A percentile compares a stretch with the other conserved stretches of the same genome.
phyloP scores from a whole-genome alignment of 2,113 vertebrate species.

The Pseudopipra pipra region DNA sequence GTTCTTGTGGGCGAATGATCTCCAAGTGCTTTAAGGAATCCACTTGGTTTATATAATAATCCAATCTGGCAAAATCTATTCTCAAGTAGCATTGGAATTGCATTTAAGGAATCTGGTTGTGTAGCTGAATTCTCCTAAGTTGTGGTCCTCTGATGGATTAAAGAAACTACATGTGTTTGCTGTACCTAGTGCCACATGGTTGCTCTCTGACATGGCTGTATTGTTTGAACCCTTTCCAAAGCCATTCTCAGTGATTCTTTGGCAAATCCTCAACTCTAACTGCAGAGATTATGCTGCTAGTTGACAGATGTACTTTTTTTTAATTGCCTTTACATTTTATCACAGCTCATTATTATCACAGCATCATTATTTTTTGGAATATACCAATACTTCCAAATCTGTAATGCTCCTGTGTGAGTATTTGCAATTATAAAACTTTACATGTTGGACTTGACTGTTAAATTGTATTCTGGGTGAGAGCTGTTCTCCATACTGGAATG shows the following conservation, averaged over 20 bases:
- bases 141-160: background rate
- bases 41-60: background rate
- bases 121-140: background rate
- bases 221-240: background rate
- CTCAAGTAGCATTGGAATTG: background rate
- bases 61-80: background rate
- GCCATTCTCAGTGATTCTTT: background rate
- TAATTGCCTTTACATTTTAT: background rate
- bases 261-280: background rate
- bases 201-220: background rate
- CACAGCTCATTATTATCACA: background rate
- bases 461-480: background rate
- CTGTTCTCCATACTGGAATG: background rate
- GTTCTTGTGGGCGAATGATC: background rate
- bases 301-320: background rate
- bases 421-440: background rate
- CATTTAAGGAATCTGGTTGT: background rate
- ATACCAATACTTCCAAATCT: background rate
- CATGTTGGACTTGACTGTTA: background rate
- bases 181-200: background rate
- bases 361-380: background rate
- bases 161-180: background rate
- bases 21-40: background rate
- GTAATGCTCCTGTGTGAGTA: background rate
- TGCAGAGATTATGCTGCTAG: background rate